A percentile compares a stretch with the other conserved stretches of the same genome.
Conservation (phyloP, 2,797 vertebrate species). For the Gymnothorax javanicus region DNA sequence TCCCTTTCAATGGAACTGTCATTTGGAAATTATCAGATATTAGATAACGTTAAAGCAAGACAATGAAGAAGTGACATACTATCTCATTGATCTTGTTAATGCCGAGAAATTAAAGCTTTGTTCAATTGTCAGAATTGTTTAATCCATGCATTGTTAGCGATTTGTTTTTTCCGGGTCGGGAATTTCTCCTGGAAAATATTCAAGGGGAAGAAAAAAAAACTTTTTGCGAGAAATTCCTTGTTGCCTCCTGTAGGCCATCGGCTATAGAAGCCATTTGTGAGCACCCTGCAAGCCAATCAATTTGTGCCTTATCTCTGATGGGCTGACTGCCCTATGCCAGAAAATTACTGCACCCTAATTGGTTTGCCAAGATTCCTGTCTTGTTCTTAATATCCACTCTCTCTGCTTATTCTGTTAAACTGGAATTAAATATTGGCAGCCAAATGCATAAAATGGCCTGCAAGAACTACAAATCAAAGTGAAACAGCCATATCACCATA, state of each 20-base stretch:
- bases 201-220: neutral
- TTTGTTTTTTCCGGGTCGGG: neutral
- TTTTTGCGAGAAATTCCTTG: neutral
- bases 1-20: neutral
- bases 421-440: constrained; percentile 5
- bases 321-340: neutral
- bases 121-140: neutral
- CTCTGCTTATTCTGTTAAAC: neutral
- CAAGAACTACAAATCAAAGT: neutral
- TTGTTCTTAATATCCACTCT: constrained; percentile 1
- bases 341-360: neutral
- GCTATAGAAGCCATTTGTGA: neutral
- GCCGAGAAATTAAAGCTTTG: neutral
- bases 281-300: neutral
- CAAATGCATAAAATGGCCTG: neutral
- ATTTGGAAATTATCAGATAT: neutral
- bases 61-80: too few relatives aligned
- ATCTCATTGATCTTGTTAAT: neutral
- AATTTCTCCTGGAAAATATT: neutral
- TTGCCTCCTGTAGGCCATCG: neutral
- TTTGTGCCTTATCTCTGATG: constrained; percentile 22
- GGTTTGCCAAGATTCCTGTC: constrained; percentile 6
- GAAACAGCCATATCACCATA: neutral
- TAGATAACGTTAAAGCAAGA: neutral
- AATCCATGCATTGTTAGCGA: neutral